A percentile compares a stretch with the other conserved stretches of the same genome.
Conservation (phyloP, 2,113 vertebrate genomes). For the Myxocyprinus asiaticus region DNA sequence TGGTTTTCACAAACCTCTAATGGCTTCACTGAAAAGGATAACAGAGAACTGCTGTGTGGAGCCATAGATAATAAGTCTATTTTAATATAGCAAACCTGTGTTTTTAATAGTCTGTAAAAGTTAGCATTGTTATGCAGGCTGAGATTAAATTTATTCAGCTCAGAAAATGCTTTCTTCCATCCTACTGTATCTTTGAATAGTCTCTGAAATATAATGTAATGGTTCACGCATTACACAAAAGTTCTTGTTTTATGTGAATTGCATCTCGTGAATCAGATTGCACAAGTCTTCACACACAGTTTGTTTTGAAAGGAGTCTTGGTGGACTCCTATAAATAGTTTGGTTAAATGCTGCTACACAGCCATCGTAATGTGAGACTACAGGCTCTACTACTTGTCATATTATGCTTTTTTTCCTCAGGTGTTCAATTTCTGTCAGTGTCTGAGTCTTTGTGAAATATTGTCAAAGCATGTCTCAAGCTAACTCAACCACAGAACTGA, state of each 20-base stretch:
- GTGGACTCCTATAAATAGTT: not conserved
- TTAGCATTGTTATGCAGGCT: not conserved
- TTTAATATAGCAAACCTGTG: not conserved
- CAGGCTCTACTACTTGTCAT: conserved; percentile 2
- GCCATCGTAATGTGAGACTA: not conserved
- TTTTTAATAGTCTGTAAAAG: conserved; percentile 9
- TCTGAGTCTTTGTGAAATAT: not conserved
- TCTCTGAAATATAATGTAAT: not conserved
- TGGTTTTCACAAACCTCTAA: conserved; percentile 12
- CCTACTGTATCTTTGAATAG: not conserved
- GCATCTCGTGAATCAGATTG: not conserved
- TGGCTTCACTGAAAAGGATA: not conserved
- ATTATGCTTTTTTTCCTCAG: not conserved
- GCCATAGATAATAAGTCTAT: not conserved
- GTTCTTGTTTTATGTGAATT: not conserved
- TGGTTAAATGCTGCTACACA: not conserved
- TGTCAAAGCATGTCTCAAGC: conserved; percentile 16
- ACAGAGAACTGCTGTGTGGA: not conserved
- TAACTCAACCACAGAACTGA: conserved; percentile 26
- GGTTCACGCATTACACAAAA: not conserved
- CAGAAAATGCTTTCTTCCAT: not conserved
- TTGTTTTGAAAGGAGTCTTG: not conserved
- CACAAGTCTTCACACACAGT: not conserved
- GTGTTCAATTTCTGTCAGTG: conserved; percentile 14
- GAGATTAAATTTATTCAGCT: not conserved